Percentiles rank a stretch among this genome's conserved stretches.
Conservation (phyloP, 2,888 invertebrate species). For the Lasiommata megera region DNA sequence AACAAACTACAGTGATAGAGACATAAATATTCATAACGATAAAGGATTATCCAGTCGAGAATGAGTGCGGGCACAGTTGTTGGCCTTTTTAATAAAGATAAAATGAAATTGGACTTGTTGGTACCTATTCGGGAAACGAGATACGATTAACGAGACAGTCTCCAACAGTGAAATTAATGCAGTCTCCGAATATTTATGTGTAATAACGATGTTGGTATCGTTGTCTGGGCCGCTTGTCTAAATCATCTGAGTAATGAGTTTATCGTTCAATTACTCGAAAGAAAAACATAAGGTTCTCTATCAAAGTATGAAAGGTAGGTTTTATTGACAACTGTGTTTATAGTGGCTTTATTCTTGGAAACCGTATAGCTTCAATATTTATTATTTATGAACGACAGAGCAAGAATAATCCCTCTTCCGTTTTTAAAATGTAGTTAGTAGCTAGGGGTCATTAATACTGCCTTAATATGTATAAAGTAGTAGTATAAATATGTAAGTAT, state of each 20-base stretch:
- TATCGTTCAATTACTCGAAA: slow-evolving; percentile 1
- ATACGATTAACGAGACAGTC: slow-evolving; percentile 28
- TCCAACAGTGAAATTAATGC: slow-evolving; percentile 37
- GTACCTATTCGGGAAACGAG: slow-evolving; percentile 19
- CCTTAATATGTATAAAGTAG: no score
- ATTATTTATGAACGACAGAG: no score
- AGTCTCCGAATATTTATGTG: slow-evolving; percentile 45
- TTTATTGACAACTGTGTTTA: no score
- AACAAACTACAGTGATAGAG: slow-evolving; percentile 3
- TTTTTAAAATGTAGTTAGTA: no score
- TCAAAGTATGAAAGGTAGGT: not conserved
- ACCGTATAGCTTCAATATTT: no score
- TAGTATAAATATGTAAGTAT: no score
- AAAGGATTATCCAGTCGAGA: slow-evolving; percentile 8
- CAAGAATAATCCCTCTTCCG: no score
- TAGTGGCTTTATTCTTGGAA: no score
- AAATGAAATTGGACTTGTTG: slow-evolving; percentile 13
- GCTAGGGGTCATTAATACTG: no score
- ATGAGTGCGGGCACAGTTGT: slow-evolving; percentile 17
- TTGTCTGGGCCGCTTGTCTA: slow-evolving; percentile 10
- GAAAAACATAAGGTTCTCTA: not conserved
- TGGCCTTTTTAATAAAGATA: slow-evolving; percentile 19
- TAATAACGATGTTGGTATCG: slow-evolving; percentile 46
- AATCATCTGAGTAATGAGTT: slow-evolving; percentile 4
- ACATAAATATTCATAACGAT: slow-evolving; percentile 18